Evolutionary conservation across 2,797 vertebrate species (phyloP), one percentile per base, ranked within the genome.

Genomic region (Micropoecilia bifurca): DNA sequence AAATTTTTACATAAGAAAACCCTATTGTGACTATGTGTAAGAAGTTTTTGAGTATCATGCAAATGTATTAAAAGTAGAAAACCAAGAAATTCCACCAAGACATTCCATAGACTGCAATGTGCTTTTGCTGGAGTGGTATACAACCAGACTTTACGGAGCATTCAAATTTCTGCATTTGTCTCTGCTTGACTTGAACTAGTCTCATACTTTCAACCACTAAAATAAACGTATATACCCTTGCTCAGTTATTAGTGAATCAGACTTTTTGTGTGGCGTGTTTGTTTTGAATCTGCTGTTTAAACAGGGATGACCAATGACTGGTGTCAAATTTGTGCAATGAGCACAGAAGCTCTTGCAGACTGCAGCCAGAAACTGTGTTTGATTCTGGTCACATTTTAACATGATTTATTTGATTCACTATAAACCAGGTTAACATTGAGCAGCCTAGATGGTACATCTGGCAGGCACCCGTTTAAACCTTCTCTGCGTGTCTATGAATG

Each of bases 401-500:
- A 66, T 85, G 66, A 39, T 61, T 45, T 68, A 61, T 75, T 55
- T 83, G 66, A 61, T 57, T 72, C 9, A 22, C 16, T 76, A 80
- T 74, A 68, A 78, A 45, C 76, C 87, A 46, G 80, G 73, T 74
- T 73, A 73, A 68, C 73, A 76, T 78, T 86, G 63, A 85, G 79
- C 25, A 46, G 71, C 55, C 79, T 76, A 22, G 73, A 81, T 76
- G 3, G 90, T 87, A 90, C 89, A 88, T 85, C 83, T 87, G 85
- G 66, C 48, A 30, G 59, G 73, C 82, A 87, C 90, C 85, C 71
- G 25, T 77, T 66, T 85, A 89, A 92, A 91, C 88, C 92, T 87
- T 80, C 36, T 78, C 83, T 85, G 80, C 87, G 89, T 90, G 84
- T 82, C 79, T n/a, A n/a, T n/a, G n/a, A n/a, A n/a, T n/a, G n/a